Evolutionary conservation across 2,888 invertebrate species (phyloP).

Genomic region (Apamea anceps): DNA sequence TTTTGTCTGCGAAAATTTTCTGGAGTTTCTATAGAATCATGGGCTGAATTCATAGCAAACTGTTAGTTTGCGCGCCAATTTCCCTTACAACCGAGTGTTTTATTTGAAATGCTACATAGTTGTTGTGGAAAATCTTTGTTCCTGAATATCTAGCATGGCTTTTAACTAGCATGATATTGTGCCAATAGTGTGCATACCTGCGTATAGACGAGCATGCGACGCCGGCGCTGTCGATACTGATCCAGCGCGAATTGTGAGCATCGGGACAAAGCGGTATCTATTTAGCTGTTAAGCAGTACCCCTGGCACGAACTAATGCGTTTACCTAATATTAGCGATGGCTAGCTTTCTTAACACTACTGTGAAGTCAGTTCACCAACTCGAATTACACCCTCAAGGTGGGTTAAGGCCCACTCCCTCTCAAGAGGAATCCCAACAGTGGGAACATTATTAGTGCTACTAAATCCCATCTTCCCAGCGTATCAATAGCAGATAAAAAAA

Average conservation of each 20-base stretch:
- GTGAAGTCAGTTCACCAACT: neutral
- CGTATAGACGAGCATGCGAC: constrained; percentile 39
- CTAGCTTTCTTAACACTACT: neutral
- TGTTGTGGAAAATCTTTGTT: neutral
- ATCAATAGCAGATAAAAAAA: too few species aligned
- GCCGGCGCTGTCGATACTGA: constrained; percentile 55
- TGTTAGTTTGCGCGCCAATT: too few species aligned
- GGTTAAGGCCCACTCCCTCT: neutral
- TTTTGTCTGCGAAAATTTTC: neutral
- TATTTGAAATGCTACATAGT: neutral
- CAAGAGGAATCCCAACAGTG: neutral
- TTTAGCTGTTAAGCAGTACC: constrained; percentile 68
- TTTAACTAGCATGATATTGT: constrained; percentile 23
- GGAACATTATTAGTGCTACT: neutral
- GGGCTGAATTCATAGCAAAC: neutral
- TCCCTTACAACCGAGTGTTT: neutral
- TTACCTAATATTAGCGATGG: constrained; percentile 19
- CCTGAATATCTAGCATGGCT: neutral
- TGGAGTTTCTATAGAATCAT: neutral
- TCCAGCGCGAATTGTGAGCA: constrained; percentile 65
- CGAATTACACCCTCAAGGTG: neutral
- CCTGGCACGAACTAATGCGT: constrained; percentile 43
- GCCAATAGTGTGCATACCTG: constrained; percentile 47
- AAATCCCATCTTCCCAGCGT: too few species aligned
- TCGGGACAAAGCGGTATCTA: constrained; percentile 73